phyloP scores from a whole-genome alignment of 2,888 invertebrate species.

The Glaucopsyche alexis region DNA sequence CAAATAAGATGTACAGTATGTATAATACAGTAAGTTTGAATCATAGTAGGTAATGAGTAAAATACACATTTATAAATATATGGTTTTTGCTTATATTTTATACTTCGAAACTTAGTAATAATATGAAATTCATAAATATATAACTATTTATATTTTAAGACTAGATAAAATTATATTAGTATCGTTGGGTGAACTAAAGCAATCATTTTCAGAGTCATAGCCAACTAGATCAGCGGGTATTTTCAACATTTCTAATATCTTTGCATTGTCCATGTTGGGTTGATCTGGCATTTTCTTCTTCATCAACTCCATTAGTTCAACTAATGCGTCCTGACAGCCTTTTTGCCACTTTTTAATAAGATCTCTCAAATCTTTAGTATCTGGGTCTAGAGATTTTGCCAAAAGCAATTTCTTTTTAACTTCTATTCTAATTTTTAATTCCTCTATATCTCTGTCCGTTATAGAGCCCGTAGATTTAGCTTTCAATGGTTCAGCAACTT shows the following conservation, averaged over 20 bases:
- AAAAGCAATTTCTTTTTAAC: slow-evolving; percentile 64
- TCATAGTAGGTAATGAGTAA: too few relatives aligned
- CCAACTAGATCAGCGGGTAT: slow-evolving; percentile 71
- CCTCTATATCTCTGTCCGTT: slow-evolving; percentile 67
- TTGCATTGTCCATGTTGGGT: slow-evolving; percentile 66
- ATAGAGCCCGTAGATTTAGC: slow-evolving; percentile 72
- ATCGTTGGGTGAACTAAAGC: slow-evolving; percentile 66
- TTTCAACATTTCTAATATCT: slow-evolving; percentile 70
- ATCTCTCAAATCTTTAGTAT: slow-evolving; percentile 67
- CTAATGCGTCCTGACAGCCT: slow-evolving; percentile 75
- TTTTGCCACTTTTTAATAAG: slow-evolving; percentile 77
- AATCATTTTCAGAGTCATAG: slow-evolving; percentile 74
- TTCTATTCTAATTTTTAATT: slow-evolving; percentile 63
- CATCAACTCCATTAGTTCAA: slow-evolving; percentile 71
- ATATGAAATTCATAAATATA: slow-evolving; percentile 22
- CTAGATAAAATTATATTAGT: slow-evolving; percentile 55
- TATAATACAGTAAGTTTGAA: too few relatives aligned
- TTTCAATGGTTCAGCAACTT: slow-evolving; percentile 57
- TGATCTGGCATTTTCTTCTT: slow-evolving; percentile 62
- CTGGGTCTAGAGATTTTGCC: slow-evolving; percentile 60
- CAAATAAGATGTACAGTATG: too few relatives aligned
- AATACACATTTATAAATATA: too few relatives aligned
- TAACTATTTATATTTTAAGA: slow-evolving; percentile 45
- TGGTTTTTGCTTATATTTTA: too few relatives aligned
- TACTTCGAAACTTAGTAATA: not conserved